Evolutionary conservation across 2,888 invertebrate species (phyloP).

Genomic region (Neoscelio sp.): DNA sequence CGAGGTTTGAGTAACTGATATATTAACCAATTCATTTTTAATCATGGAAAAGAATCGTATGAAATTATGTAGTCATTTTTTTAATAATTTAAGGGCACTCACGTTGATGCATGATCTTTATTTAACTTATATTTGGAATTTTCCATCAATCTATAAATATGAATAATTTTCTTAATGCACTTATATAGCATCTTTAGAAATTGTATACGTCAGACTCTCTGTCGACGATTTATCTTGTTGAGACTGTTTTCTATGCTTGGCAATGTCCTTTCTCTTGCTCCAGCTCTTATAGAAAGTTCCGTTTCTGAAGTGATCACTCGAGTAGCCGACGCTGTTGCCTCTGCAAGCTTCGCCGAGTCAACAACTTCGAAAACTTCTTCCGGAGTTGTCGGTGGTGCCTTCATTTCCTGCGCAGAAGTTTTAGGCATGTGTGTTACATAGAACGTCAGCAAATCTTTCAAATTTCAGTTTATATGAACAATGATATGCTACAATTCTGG

Average conservation of each 20-base stretch:
- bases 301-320: constrained; percentile 16
- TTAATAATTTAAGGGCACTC: too few relatives aligned
- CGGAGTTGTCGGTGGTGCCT: constrained; percentile 18
- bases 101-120: too few relatives aligned
- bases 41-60: too few relatives aligned
- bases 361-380: constrained; percentile 29
- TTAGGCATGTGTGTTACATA: constrained; percentile 9
- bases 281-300: constrained; percentile 19
- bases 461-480: background rate
- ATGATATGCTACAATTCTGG: too few relatives aligned
- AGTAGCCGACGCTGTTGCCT: constrained; percentile 19
- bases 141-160: background rate
- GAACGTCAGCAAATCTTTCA: constrained; percentile 6
- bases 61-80: too few relatives aligned
- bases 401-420: constrained; percentile 22
- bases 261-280: constrained; percentile 18
- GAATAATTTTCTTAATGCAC: constrained; percentile 30
- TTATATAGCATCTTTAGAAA: background rate
- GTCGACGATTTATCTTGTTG: constrained; percentile 15
- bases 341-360: constrained; percentile 18
- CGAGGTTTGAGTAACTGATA: too few relatives aligned
- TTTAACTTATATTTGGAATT: background rate
- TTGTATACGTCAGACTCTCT: constrained; percentile 4
- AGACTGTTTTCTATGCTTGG: constrained; percentile 14
- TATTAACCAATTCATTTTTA: too few relatives aligned